A percentile compares a stretch with the other conserved stretches of the same genome.
Evolutionary conservation across 2,888 invertebrate species (phyloP).

Genomic region (Lordiphosa fenestrarum): DNA sequence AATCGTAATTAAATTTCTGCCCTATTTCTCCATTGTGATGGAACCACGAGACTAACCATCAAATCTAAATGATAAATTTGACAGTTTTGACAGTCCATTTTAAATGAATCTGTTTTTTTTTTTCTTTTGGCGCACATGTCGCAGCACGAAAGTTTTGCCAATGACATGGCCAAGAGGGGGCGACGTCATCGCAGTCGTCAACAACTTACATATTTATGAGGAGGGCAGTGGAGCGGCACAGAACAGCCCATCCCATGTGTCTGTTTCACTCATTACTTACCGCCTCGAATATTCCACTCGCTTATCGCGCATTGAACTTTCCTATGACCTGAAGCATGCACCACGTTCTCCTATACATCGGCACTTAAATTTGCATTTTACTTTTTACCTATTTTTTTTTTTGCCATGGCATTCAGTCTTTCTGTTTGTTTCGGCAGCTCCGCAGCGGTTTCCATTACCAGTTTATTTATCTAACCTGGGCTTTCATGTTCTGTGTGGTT

Average conservation of each 20-base stretch:
- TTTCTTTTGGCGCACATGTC: conserved; percentile 18
- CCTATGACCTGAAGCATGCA: conserved; percentile 31
- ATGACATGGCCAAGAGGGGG: background rate
- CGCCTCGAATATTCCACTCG: conserved; percentile 19
- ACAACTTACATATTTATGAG: conserved; percentile 36
- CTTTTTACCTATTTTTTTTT: conserved; percentile 17
- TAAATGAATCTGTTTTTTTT: conserved; percentile 24
- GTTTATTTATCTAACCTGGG: conserved; percentile 35
- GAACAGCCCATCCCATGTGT: no score
- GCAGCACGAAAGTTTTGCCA: conserved; percentile 24
- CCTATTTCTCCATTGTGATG: no score
- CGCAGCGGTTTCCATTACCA: conserved; percentile 24
- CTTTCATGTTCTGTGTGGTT: conserved; percentile 25
- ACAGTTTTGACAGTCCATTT: conserved; percentile 33
- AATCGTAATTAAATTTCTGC: no score
- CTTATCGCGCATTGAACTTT: conserved; percentile 63
- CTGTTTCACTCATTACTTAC: conserved; percentile 12
- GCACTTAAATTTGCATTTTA: conserved; percentile 33
- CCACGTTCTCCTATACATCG: conserved; percentile 15
- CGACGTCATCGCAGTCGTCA: conserved; percentile 8
- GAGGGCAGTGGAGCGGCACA: conserved; percentile 1
- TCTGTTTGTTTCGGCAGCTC: conserved; percentile 14
- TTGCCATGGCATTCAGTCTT: conserved; percentile 10
- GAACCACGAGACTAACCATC: conserved; percentile 9
- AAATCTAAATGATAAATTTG: conserved; percentile 33